These are phyloP conservation scores for Chorisops tibialis DNA, from an alignment of 2,888 invertebrate species.

Conservation along the genomic window DNA sequence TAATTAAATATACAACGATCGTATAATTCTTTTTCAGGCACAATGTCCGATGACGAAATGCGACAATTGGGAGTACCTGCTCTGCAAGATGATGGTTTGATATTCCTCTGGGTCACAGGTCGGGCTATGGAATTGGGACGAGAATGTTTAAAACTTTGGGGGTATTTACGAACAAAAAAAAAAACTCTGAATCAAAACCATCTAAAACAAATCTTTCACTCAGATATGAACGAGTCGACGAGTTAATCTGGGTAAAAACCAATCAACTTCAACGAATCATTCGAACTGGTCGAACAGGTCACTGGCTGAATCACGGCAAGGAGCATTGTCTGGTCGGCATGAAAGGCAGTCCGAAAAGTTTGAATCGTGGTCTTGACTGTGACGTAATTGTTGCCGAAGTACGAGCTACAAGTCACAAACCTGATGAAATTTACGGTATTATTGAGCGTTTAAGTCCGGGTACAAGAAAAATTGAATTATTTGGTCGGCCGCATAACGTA, in stretches of 20 bases:
- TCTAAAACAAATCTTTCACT: not conserved
- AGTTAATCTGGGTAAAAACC: constrained; percentile 98
- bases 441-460: constrained; percentile 95
- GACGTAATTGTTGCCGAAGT: constrained; percentile 99
- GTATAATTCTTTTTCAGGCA: constrained; percentile 50
- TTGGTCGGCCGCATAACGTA: constrained; percentile 95
- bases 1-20: no score
- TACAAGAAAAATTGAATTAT: constrained; percentile 93
- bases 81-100: constrained; percentile 91
- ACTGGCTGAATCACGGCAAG: constrained; percentile 98
- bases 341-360: constrained; percentile 88
- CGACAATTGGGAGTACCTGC: constrained; percentile 89
- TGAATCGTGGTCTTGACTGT: constrained; percentile 92
- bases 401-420: constrained; percentile 95
- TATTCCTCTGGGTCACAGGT: constrained; percentile 98
- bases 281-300: constrained; percentile 93
- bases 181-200: not conserved
- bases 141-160: constrained; percentile 94
- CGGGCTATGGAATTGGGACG: constrained; percentile 80
- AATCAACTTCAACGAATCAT: constrained; percentile 97
- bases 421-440: constrained; percentile 97
- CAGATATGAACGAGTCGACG: constrained; percentile 87
- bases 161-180: constrained; percentile 47
- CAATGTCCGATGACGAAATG: constrained; percentile 99
- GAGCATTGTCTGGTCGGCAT: constrained; percentile 96